A percentile compares a stretch with the other conserved stretches of the same genome.
Conservation (phyloP, 1,140 invertebrate genomes). For the Ridgeia piscesae region DNA sequence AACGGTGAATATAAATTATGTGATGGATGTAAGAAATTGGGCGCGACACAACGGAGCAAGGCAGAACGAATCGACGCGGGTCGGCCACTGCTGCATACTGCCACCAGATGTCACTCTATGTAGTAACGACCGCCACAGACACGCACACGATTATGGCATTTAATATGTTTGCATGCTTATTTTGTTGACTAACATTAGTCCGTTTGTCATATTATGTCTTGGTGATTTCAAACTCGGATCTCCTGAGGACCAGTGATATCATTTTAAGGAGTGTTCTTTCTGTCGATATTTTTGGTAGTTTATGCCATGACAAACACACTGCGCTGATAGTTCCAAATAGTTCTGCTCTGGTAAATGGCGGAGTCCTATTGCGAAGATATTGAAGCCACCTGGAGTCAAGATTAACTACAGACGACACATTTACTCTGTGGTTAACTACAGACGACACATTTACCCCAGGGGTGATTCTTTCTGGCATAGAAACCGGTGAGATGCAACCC, state of each 20-base stretch:
- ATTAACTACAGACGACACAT: too few species aligned
- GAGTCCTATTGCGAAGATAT: too few species aligned
- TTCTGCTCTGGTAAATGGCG: too few species aligned
- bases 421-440: too few species aligned
- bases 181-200: neutral
- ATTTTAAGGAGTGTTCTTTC: neutral
- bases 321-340: neutral
- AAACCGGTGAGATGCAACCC: too few species aligned
- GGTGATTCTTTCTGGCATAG: too few species aligned
- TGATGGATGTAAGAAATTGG: neutral
- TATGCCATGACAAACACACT: neutral
- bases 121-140: neutral
- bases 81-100: neutral
- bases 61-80: neutral
- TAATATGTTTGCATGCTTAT: neutral
- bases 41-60: neutral
- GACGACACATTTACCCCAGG: too few species aligned
- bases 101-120: neutral
- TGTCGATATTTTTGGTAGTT: neutral
- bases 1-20: constrained; percentile 2
- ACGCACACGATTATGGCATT: neutral
- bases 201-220: neutral
- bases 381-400: too few species aligned
- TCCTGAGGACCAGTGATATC: neutral
- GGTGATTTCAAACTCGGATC: neutral